A percentile compares a stretch with the other conserved stretches of the same genome.
Evolutionary conservation across 2,113 vertebrate genomes (phyloP).

Genomic region (Spilogale gracilis): DNA sequence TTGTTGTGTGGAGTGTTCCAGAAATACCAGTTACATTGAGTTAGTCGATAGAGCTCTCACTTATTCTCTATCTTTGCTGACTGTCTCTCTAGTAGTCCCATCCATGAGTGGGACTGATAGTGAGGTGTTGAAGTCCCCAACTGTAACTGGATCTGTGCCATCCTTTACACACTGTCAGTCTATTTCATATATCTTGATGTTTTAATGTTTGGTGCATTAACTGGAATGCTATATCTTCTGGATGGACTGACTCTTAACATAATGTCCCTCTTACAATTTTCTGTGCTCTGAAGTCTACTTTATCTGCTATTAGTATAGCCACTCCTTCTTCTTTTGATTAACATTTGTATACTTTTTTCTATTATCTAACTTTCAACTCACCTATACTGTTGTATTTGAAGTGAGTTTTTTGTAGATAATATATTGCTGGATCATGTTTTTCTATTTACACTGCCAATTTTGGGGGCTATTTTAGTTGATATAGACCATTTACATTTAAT

Average conservation of each 20-base stretch:
- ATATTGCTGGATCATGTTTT: neutral
- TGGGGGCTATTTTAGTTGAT: neutral
- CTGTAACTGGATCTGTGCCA: neutral
- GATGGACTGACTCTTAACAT: neutral
- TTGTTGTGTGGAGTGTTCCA: neutral
- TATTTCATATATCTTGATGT: neutral
- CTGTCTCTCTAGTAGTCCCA: neutral
- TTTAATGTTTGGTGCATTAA: neutral
- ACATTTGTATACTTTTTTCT: neutral
- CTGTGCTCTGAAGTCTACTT: neutral
- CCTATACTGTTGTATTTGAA: neutral
- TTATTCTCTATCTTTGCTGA: neutral
- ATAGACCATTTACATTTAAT: neutral
- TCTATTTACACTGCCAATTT: neutral
- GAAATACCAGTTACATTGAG: neutral
- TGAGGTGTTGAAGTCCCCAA: neutral
- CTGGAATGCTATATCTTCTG: neutral
- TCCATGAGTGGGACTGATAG: neutral
- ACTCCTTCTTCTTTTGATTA: neutral
- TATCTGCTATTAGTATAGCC: neutral
- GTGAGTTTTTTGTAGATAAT: neutral
- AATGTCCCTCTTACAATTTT: neutral
- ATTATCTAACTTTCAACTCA: neutral
- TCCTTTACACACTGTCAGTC: neutral
- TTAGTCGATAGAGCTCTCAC: neutral